Conservation (phyloP, 2,888 invertebrate species). For the Habroteleia sp. region DNA sequence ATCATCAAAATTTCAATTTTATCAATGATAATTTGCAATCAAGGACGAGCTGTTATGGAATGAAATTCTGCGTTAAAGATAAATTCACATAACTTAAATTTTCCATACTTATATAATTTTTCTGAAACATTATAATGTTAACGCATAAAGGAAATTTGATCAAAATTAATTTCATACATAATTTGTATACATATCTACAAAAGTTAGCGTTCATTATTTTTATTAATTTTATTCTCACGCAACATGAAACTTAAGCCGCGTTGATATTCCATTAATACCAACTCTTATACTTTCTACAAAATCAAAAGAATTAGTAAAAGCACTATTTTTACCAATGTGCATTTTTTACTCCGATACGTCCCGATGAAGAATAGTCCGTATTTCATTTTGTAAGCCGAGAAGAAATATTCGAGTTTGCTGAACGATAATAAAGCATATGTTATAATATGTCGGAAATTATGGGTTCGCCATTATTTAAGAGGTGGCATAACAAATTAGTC, state of each 20-base stretch:
- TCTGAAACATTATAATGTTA: no score
- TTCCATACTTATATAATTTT: no score
- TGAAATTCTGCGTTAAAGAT: no score
- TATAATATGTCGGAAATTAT: slow-evolving; percentile 36
- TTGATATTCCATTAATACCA: slow-evolving; percentile 26
- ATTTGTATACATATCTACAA: no score
- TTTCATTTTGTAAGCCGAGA: slow-evolving; percentile 14
- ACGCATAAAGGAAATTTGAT: slow-evolving; percentile 18
- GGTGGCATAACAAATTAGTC: slow-evolving; percentile 47
- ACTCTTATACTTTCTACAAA: slow-evolving; percentile 37
- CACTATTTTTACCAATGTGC: background rate
- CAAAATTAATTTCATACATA: slow-evolving; percentile 6
- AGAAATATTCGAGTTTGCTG: slow-evolving; percentile 25
- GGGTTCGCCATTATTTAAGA: slow-evolving; percentile 40
- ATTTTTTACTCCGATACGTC: background rate
- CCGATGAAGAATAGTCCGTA: slow-evolving; percentile 8
- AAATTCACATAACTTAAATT: no score
- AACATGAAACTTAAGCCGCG: no score
- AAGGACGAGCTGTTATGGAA: no score
- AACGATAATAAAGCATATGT: slow-evolving; percentile 37
- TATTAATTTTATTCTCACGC: no score
- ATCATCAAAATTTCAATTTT: no score
- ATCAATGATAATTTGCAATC: no score
- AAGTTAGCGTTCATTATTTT: no score
- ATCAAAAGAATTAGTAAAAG: slow-evolving; percentile 32